Evolutionary conservation across 2,113 vertebrate species (phyloP), one percentile per base, ranked within the genome.

Genomic region (Marcusenius ussheri): DNA sequence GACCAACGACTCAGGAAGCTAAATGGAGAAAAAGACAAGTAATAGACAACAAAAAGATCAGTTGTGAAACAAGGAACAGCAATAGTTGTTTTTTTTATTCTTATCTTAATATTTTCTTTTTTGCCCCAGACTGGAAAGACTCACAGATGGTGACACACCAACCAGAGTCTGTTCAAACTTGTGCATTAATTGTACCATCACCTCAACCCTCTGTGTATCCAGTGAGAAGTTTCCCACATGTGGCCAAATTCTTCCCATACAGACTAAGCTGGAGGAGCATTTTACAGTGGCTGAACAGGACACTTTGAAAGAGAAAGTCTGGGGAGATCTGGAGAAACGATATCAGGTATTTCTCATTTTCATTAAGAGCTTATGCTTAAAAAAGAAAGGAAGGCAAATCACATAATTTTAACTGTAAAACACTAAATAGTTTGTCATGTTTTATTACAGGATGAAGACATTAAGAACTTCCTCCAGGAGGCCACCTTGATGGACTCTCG

Each of bases 361-460:
- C 66, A 74, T 74, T 74, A 24, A 74, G 66, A 74, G 66, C 24
- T 31, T 74, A 74, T 74, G 66, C 66, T 70, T 70, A 70, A 24
- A 74, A 74, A 74, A 31, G 27, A 74, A 74, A 51, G 50, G n/a
- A 74, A 31, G 66, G 66, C 66, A 74, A 74, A 27, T 31, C 66
- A 27, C 66, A 74, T 74, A 27, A 74, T 74, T 74, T 74, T 74
- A 27, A 31, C n/a, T 74, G 66, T 74, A 27, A 74, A 31, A 74
- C 66, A 74, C 27, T 74, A 74, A 46, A 46, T 46, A 46, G 66
- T 74, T 74, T 24, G 66, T 74, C 58, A 89, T 87, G 88, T 89
- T 91, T 91, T 89, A 89, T 90, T 87, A 91, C 46, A 89, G 88
- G 90, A 89, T 77, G 13, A 91, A 77, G 88, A 91, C 83, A 87